Percentiles rank a stretch among this genome's conserved stretches.
These are phyloP conservation scores for Amphiprion percula DNA, from an alignment of 2,113 vertebrate genomes.

Conservation along the genomic window DNA sequence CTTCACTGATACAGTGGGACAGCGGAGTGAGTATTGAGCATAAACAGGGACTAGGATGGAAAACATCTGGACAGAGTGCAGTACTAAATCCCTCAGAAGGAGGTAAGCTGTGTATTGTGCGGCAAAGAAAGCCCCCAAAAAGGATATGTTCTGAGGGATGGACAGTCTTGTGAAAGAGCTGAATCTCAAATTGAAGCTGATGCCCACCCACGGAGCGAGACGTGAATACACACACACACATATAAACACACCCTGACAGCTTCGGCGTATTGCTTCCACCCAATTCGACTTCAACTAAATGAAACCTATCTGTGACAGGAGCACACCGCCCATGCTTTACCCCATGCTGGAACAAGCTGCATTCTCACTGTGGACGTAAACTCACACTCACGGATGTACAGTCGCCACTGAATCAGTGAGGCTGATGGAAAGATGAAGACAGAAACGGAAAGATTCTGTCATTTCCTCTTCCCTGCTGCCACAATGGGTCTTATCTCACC, in stretches of 20 bases:
- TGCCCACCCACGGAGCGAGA: constrained; percentile 47
- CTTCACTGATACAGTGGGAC: background rate
- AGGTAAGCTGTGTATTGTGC: constrained; percentile 7
- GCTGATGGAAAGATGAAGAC: constrained; percentile 57
- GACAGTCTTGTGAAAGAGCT: constrained; percentile 22
- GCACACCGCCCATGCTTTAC: constrained; percentile 29
- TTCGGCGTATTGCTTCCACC: constrained; percentile 37
- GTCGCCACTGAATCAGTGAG: constrained; percentile 17
- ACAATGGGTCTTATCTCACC: constrained; percentile 55
- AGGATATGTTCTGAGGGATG: constrained; percentile 9
- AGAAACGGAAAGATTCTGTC: constrained; percentile 21
- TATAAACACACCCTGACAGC: constrained; percentile 19
- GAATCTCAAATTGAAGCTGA: constrained; percentile 57
- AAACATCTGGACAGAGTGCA: constrained; percentile 23
- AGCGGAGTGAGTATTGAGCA: background rate
- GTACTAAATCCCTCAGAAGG: constrained; percentile 11
- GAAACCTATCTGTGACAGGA: constrained; percentile 56
- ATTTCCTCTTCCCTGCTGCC: constrained; percentile 32
- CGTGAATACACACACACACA: background rate
- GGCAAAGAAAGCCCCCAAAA: background rate
- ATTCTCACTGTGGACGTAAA: constrained; percentile 15
- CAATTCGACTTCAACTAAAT: constrained; percentile 42
- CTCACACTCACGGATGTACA: constrained; percentile 11
- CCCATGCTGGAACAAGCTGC: constrained; percentile 30
- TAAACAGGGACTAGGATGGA: background rate